Evolutionary conservation across 2,888 invertebrate species (phyloP).

Genomic region (Notodonta dromedarius): DNA sequence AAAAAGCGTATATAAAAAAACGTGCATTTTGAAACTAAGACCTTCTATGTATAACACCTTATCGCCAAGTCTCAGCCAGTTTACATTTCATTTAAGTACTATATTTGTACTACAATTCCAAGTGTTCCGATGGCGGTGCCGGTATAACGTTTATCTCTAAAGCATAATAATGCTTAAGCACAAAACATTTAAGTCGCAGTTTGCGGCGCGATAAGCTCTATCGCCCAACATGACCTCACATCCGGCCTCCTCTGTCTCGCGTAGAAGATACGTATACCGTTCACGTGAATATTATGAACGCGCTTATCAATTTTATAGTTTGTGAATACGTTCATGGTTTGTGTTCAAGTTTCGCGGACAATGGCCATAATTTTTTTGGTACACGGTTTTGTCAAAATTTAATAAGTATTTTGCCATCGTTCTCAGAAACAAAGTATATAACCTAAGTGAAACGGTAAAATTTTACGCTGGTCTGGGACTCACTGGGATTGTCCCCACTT

Average conservation of each 20-base stretch:
- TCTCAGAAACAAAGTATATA: no score
- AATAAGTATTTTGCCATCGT: no score
- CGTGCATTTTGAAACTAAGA: no score
- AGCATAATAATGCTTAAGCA: conserved; percentile 49
- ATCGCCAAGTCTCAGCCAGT: not conserved
- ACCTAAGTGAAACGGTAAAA: no score
- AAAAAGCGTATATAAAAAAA: no score
- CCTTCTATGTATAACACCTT: not conserved
- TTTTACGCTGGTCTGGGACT: no score
- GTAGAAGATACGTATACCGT: conserved; percentile 28
- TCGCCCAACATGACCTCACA: conserved; percentile 49
- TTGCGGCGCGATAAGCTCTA: conserved; percentile 63
- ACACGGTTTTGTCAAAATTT: no score
- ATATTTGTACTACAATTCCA: conserved; percentile 36
- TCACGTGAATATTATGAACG: conserved; percentile 12
- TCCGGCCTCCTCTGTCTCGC: conserved; percentile 51
- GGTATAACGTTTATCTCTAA: conserved; percentile 48
- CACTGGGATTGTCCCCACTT: no score
- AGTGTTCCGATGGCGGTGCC: conserved; percentile 26
- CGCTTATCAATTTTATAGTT: not conserved
- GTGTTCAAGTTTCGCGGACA: no score
- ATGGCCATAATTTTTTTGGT: no score
- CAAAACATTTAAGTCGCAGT: conserved; percentile 64
- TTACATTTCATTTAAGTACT: conserved; percentile 4
- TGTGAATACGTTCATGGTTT: not conserved